phyloP scores from a whole-genome alignment of 2,888 invertebrate genomes.

The Meiosimyza platycephala region DNA sequence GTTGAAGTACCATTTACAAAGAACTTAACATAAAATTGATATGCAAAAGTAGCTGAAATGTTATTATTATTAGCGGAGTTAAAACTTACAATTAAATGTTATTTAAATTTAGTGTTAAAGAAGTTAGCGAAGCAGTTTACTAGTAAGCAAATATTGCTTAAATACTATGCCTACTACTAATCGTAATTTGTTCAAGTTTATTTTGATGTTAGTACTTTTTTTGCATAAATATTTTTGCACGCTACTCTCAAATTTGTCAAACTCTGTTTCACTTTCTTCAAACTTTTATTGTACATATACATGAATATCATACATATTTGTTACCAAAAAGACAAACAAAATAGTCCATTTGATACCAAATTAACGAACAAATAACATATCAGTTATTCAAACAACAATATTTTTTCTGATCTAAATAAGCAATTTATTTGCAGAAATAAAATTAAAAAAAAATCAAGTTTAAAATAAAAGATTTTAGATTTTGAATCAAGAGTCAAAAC shows the following conservation, averaged over 20 bases:
- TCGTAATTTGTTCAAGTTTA: neutral
- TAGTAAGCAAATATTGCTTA: neutral
- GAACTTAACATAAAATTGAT: neutral
- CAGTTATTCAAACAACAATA: constrained; percentile 10
- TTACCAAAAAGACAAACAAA: neutral
- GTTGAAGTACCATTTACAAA: neutral
- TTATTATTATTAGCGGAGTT: constrained; percentile 19
- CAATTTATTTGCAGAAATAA: constrained; percentile 4
- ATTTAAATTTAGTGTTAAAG: constrained; percentile 3
- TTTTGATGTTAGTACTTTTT: neutral
- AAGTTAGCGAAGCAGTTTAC: neutral
- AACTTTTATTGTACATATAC: neutral
- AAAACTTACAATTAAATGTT: constrained; percentile 10
- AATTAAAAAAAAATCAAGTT: neutral
- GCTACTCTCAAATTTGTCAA: neutral
- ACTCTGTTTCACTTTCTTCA: neutral
- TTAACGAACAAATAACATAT: constrained; percentile 7
- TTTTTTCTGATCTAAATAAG: neutral
- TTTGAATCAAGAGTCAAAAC: too few species aligned
- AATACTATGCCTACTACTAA: neutral
- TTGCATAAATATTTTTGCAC: neutral
- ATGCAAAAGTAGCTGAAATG: constrained; percentile 15
- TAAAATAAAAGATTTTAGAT: neutral
- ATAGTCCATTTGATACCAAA: constrained; percentile 11
- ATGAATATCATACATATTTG: neutral